Base-by-base conservation (phyloP, 2,797 vertebrate species). In the Podargus strigoides region DNA sequence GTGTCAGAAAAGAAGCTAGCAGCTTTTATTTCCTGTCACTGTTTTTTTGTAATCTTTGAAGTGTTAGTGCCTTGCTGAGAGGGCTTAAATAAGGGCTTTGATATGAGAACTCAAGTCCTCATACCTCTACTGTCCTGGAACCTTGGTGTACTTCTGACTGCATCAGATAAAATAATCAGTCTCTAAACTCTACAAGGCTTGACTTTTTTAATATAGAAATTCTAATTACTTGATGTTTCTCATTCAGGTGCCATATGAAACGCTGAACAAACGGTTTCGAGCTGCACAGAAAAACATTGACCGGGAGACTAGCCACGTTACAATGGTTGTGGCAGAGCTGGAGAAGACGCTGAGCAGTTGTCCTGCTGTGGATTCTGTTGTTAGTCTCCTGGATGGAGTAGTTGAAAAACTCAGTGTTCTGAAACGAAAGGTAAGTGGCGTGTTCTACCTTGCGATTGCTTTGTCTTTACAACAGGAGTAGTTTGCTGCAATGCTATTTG, bases 251-350 rank as follows among this genome's bases (percentile, higher is more conserved):
- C 99, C 99, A 12, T 99, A 99, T 14, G 99, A 99, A 97, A 99
- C 99, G 1, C 98, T 99, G 97, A 99, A 99, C 97, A 99, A 99
- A 89, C 99, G 99, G 6, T 99, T 99, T 94, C 98, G 99, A 72
- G 99, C 99, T 1, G 99, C 99, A 6, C 99, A 99, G 98, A 99
- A 99, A 85, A 99, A 99, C 97, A 99, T 99, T 1, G 99, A 99
- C 95, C 97, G 99, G 2, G 99, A 99, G 98, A 99, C 99, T 0
- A 99, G 99, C 97, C 99, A 99, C 98, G 99, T 99, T 53, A 99
- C 99, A 14, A 99, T 99, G 99, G 99, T 99, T n/a, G 99, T 99
- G 52, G 99, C 99, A 0, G 99, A 99, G 98, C 97, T 99, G 95
- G 99, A 99, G 98, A 99, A 99, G 98, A 99, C 99, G 0, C 97